A percentile compares a stretch with the other conserved stretches of the same genome.
Conservation (phyloP, 2,113 vertebrate genomes). For the Trematomus loennbergii region DNA sequence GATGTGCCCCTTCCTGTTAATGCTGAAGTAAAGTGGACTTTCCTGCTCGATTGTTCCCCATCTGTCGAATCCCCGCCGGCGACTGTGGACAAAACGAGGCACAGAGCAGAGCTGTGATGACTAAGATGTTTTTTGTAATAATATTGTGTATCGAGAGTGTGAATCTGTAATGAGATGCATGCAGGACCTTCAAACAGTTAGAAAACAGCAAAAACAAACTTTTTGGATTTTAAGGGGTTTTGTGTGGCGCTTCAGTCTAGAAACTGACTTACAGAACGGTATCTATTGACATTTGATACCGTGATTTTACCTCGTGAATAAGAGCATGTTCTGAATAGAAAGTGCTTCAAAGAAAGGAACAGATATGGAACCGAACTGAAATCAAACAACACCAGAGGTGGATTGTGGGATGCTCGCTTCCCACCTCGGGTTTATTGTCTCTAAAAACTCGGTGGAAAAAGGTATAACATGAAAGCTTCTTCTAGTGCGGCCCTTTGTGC, state of each 20-base stretch:
- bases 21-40: constrained; percentile 11
- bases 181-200: not conserved
- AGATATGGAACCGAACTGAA: not conserved
- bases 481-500: constrained; percentile 31
- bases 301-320: not conserved
- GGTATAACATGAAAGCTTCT: constrained; percentile 53
- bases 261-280: not conserved
- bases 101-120: constrained; percentile 7
- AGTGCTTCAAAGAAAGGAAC: not conserved
- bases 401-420: constrained; percentile 10
- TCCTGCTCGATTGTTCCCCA: not conserved
- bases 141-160: constrained; percentile 10
- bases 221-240: not conserved
- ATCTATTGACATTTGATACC: not conserved
- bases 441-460: constrained; percentile 24
- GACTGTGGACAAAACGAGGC: not conserved
- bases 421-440: not conserved
- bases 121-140: constrained; percentile 31
- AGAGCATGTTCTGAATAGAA: not conserved
- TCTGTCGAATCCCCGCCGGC: not conserved
- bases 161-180: not conserved
- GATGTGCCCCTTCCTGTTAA: constrained; percentile 15
- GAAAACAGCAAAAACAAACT: not conserved
- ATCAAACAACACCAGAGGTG: constrained; percentile 4
- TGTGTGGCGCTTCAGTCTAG: not conserved